Evolutionary conservation across 2,888 invertebrate species (phyloP).

Genomic region (Agrotis exclamationis): DNA sequence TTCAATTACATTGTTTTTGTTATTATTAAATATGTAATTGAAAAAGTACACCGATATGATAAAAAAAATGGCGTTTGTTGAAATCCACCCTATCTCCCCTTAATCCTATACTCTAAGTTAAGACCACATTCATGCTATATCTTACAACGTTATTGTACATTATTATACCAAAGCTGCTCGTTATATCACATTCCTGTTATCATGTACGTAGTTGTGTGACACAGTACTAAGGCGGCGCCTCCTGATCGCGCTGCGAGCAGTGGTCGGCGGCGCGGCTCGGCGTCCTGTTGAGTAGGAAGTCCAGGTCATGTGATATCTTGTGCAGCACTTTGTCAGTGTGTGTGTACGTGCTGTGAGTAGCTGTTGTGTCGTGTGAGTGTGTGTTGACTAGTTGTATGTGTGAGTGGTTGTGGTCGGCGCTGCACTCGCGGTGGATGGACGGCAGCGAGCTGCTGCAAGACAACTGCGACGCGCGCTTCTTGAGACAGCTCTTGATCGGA

Average conservation of each 20-base stretch:
- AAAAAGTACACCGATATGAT: no score
- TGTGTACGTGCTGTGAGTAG: slow-evolving; percentile 80
- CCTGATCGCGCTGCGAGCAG: slow-evolving; percentile 79
- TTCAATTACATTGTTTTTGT: no score
- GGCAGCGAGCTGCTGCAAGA: slow-evolving; percentile 83
- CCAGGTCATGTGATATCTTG: slow-evolving; percentile 95
- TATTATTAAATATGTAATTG: no score
- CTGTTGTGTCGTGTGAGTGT: slow-evolving; percentile 81
- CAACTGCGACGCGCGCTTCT: slow-evolving; percentile 78
- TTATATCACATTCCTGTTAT: slow-evolving; percentile 82
- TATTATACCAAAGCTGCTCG: slow-evolving; percentile 52
- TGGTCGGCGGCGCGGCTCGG: slow-evolving; percentile 72
- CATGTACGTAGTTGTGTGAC: slow-evolving; percentile 70
- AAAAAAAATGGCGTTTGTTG: no score
- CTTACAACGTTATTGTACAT: slow-evolving; percentile 24
- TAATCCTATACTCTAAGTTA: no score
- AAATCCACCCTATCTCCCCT: no score
- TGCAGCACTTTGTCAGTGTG: slow-evolving; percentile 93
- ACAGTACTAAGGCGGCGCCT: slow-evolving; percentile 82
- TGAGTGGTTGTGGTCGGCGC: slow-evolving; percentile 77
- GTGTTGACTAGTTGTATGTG: slow-evolving; percentile 83
- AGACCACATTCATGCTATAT: not conserved
- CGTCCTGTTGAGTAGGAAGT: slow-evolving; percentile 95
- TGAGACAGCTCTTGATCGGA: slow-evolving; percentile 87
- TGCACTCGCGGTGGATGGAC: slow-evolving; percentile 70